Conservation (phyloP, 2,888 invertebrate genomes). For the Rotaria macrura region DNA sequence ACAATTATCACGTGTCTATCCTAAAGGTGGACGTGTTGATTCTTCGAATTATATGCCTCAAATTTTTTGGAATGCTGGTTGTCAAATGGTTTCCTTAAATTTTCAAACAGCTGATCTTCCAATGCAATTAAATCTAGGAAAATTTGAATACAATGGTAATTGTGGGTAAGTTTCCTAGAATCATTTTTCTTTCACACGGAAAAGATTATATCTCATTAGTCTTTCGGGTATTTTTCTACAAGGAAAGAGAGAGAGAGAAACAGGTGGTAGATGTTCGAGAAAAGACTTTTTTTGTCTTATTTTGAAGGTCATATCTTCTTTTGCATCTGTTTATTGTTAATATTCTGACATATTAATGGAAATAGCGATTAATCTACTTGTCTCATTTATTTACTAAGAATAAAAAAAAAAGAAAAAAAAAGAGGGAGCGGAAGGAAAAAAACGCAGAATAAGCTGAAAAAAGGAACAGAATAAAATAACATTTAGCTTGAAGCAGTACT, state of each 20-base stretch:
- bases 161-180: slow-evolving; percentile 61
- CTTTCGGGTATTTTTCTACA: no score
- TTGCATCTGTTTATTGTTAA: slow-evolving; percentile 9
- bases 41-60: slow-evolving; percentile 99
- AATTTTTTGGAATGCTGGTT: slow-evolving; percentile 99
- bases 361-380: background rate
- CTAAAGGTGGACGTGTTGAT: slow-evolving; percentile 93
- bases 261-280: background rate
- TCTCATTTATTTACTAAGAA: background rate
- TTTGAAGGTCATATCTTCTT: background rate
- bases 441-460: no score
- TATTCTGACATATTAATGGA: background rate
- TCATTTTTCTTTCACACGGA: background rate
- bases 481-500: background rate
- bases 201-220: background rate
- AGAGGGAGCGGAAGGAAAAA: background rate
- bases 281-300: background rate
- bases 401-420: background rate
- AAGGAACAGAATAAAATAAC: no score
- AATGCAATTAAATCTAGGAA: slow-evolving; percentile 99
- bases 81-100: slow-evolving; percentile 94
- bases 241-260: background rate
- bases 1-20: slow-evolving; percentile 97
- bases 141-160: slow-evolving; percentile 98
- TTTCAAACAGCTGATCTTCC: slow-evolving; percentile 96